Evolutionary conservation across 2,113 vertebrate species (phyloP).

Genomic region (Thamnophis sirtalis): DNA sequence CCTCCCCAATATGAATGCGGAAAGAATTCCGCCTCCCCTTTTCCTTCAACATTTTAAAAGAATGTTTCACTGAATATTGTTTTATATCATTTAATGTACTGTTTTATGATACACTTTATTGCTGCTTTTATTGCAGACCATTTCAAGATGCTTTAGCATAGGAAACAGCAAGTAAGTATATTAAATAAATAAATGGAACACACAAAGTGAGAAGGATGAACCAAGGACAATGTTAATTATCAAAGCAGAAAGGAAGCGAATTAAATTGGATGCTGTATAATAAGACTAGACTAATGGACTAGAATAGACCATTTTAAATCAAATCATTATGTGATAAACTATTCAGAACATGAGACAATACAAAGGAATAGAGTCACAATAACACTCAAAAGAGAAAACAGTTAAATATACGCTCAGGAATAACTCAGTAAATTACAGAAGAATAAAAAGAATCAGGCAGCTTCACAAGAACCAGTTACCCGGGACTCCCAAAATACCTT

Average conservation of each 20-base stretch:
- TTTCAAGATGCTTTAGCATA: not conserved
- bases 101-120: not conserved
- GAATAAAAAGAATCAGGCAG: not conserved
- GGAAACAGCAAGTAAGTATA: not conserved
- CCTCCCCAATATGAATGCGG: not conserved
- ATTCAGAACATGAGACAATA: not conserved
- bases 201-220: not conserved
- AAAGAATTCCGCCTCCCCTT: not conserved
- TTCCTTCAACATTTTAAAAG: not conserved
- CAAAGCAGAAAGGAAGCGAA: not conserved
- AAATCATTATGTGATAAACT: not conserved
- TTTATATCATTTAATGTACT: not conserved
- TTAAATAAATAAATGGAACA: not conserved
- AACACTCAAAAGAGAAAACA: not conserved
- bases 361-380: not conserved
- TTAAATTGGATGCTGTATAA: not conserved
- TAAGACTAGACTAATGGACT: not conserved
- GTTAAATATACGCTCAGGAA: not conserved
- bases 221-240: not conserved
- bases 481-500: not conserved
- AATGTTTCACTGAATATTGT: not conserved
- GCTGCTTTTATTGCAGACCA: not conserved
- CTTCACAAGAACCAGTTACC: not conserved
- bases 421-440: not conserved
- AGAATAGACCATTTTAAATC: not conserved